phyloP scores from a whole-genome alignment of 2,797 vertebrate species.

The Poecilia gillii region DNA sequence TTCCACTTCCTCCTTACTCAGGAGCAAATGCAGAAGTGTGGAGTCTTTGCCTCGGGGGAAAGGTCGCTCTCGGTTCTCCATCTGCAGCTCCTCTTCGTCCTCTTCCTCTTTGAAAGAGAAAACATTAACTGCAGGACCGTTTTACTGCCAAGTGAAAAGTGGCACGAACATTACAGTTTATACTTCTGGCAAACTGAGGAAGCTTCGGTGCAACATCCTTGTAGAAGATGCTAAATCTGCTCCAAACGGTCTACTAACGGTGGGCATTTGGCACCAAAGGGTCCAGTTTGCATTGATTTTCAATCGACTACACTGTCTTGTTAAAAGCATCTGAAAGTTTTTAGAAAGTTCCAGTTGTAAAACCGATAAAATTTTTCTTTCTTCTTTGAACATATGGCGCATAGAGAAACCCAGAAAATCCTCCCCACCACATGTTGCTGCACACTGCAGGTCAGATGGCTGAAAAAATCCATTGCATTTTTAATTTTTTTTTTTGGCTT shows the following conservation, averaged over 20 bases:
- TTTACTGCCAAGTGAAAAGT: not conserved
- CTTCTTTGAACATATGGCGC: not conserved
- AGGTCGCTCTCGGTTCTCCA: conserved; percentile 59
- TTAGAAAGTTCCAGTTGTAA: not conserved
- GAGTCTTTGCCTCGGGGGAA: conserved; percentile 7
- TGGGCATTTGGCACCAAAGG: not conserved
- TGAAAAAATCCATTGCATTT: not conserved
- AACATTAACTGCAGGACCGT: not conserved
- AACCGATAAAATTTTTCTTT: not conserved
- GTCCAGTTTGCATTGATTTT: no score
- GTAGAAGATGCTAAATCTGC: no score
- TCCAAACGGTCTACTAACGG: no score
- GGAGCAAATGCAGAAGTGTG: conserved; percentile 71
- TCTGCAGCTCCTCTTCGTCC: conserved; percentile 4
- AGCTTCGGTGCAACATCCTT: not conserved
- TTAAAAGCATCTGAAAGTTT: not conserved
- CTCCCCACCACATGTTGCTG: not conserved
- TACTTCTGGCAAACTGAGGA: not conserved
- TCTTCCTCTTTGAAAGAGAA: conserved; percentile 25
- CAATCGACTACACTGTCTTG: not conserved
- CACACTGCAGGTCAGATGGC: not conserved
- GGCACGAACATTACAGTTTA: not conserved
- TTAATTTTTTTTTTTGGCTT: not conserved
- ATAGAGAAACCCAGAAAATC: not conserved
- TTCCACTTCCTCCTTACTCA: conserved; percentile 70